A percentile compares a stretch with the other conserved stretches of the same genome.
Evolutionary conservation across 2,888 invertebrate genomes (phyloP).

Genomic region (Rhopalosiphum nymphaeae): DNA sequence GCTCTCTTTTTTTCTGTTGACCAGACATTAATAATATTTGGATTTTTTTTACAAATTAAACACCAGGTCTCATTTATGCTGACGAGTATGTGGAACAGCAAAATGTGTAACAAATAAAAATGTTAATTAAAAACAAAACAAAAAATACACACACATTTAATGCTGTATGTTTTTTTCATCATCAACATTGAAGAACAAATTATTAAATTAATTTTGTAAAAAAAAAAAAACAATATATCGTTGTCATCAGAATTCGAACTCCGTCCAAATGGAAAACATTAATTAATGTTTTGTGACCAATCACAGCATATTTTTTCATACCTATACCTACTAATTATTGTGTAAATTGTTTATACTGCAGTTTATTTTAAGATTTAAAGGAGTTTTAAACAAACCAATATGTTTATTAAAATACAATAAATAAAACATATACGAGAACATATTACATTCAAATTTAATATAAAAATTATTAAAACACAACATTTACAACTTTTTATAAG

Average conservation of each 20-base stretch:
- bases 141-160: not conserved
- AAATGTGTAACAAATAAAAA: constrained; percentile 32
- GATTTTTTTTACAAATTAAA: constrained; percentile 37
- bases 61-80: constrained; percentile 22
- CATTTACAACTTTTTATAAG: not conserved
- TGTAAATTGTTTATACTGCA: not conserved
- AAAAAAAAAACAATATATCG: not conserved
- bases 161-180: not conserved
- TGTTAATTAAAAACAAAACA: constrained; percentile 43
- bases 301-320: not conserved
- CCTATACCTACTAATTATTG: not conserved
- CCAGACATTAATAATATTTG: constrained; percentile 18
- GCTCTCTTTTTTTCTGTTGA: constrained; percentile 18
- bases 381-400: not conserved
- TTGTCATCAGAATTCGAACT: not conserved
- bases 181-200: constrained; percentile 18
- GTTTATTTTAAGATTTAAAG: not conserved
- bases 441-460: not conserved
- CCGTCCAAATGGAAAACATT: constrained; percentile 4
- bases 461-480: not conserved
- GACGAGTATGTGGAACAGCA: constrained; percentile 7
- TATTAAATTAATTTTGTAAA: constrained; percentile 8
- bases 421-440: not conserved
- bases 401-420: not conserved
- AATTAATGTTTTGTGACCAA: constrained; percentile 67